Evolutionary conservation across 2,888 invertebrate genomes (phyloP).

Genomic region (Sinhomidia bicolor): DNA sequence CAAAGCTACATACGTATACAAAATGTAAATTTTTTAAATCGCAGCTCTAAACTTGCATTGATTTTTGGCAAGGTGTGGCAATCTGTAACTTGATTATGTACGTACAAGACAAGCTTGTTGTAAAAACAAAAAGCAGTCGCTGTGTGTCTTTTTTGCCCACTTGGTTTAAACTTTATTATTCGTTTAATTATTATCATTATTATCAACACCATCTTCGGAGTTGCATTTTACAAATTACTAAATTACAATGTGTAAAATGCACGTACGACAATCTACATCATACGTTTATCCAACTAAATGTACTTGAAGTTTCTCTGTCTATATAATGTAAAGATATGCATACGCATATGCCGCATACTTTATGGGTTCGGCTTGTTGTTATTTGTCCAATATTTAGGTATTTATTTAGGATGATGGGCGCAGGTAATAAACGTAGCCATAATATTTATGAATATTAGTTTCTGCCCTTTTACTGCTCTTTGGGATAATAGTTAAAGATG

Average conservation of each 20-base stretch:
- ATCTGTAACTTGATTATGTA: background rate
- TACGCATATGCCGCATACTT: background rate
- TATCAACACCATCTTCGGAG: too few relatives aligned
- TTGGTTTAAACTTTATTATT: background rate
- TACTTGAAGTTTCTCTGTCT: too few relatives aligned
- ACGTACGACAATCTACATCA: too few relatives aligned
- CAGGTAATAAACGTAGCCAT: slow-evolving; percentile 26
- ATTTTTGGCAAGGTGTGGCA: slow-evolving; percentile 5
- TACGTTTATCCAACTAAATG: too few relatives aligned
- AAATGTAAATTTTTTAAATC: background rate
- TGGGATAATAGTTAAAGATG: background rate
- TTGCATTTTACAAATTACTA: background rate
- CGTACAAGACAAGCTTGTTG: too few relatives aligned
- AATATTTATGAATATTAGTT: slow-evolving; percentile 50
- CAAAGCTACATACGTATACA: background rate
- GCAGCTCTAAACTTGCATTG: background rate
- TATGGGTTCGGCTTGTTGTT: background rate
- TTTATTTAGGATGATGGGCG: slow-evolving; percentile 32
- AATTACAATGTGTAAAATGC: too few relatives aligned
- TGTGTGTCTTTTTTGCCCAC: background rate
- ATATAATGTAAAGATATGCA: too few relatives aligned
- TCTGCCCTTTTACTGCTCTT: slow-evolving; percentile 24
- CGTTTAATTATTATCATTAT: too few relatives aligned
- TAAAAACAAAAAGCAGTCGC: too few relatives aligned
- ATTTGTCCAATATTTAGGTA: background rate